Evolutionary conservation across 2,888 invertebrate genomes (phyloP).

Genomic region (Pseudococcus longispinus): DNA sequence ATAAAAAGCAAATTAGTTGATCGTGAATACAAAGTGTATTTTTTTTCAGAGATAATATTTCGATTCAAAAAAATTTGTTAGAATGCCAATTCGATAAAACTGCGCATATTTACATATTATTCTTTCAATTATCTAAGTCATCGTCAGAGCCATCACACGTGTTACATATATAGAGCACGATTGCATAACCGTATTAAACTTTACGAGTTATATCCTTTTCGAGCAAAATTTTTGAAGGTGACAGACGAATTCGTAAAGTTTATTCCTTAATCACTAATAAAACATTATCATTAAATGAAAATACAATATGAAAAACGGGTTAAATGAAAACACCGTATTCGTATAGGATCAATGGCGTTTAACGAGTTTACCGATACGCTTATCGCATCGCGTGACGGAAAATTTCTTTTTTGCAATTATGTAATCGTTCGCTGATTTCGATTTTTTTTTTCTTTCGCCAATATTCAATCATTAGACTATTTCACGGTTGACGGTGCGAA

Average conservation of each 20-base stretch:
- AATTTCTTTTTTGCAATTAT: neutral
- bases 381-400: slow-evolving; percentile 9
- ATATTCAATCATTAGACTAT: neutral
- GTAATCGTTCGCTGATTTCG: neutral
- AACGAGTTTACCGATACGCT: slow-evolving; percentile 4
- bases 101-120: neutral
- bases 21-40: neutral
- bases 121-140: neutral
- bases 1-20: neutral
- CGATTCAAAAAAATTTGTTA: neutral
- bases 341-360: neutral
- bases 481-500: neutral
- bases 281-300: neutral
- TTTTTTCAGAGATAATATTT: too few species aligned
- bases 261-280: neutral
- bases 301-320: neutral
- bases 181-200: neutral
- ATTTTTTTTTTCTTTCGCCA: neutral
- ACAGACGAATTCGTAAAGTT: neutral
- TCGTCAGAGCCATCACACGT: neutral
- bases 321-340: slow-evolving; percentile 21
- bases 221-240: neutral
- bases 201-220: neutral
- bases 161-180: neutral
- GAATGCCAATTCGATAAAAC: neutral